These are phyloP conservation scores for Echinometra lucunter DNA, from an alignment of 53 echinoderm and acorn worm genomes.

Conservation along the genomic window DNA sequence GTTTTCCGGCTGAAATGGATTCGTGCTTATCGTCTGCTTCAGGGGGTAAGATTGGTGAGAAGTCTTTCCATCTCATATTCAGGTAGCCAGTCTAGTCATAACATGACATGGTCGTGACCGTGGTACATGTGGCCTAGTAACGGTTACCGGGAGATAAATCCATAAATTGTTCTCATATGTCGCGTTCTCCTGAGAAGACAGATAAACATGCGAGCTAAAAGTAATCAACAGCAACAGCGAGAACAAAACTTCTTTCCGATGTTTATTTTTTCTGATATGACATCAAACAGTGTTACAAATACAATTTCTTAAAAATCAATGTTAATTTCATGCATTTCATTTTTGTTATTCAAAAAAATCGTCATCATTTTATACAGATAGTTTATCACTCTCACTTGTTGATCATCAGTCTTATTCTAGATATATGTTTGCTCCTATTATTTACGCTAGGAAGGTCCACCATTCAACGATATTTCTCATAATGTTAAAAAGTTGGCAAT, in stretches of 20 bases:
- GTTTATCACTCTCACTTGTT: neutral
- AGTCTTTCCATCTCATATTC: neutral
- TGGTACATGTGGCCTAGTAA: neutral
- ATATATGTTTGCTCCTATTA: too few species aligned
- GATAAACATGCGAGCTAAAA: neutral
- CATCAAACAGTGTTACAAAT: neutral
- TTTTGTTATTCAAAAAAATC: neutral
- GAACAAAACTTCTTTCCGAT: neutral
- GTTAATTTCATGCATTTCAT: neutral
- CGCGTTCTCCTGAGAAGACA: neutral
- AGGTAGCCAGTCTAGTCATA: neutral
- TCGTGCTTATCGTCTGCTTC: neutral
- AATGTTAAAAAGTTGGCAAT: too few species aligned
- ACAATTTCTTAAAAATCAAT: neutral
- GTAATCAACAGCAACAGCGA: neutral
- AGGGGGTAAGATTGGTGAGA: neutral
- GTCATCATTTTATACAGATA: neutral
- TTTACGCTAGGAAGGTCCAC: too few species aligned
- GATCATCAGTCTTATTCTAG: too few species aligned
- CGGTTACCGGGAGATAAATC: neutral
- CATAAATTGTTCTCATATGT: neutral
- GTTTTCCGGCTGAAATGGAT: neutral
- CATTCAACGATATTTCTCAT: too few species aligned
- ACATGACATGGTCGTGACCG: conserved; percentile 6
- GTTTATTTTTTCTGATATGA: neutral